A percentile compares a stretch with the other conserved stretches of the same genome.
These are phyloP conservation scores for Lithobates sylvaticus DNA, from an alignment of 2,797 vertebrate genomes.

Conservation along the genomic window DNA sequence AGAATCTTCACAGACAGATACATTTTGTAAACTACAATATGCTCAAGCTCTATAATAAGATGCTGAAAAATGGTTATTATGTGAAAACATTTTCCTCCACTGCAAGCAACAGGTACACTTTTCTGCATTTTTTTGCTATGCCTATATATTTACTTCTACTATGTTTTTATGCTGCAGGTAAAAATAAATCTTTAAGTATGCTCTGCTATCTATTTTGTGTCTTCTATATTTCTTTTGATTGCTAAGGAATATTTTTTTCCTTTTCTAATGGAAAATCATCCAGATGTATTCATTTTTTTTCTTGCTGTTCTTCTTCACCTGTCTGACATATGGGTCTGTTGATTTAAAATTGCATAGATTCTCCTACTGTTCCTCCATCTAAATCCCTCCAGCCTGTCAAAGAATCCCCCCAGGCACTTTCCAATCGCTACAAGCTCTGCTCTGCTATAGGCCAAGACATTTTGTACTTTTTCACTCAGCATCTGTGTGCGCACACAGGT, in stretches of 20 bases:
- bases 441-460: constrained; percentile 21
- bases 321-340: constrained; percentile 34
- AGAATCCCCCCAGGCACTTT: constrained; percentile 53
- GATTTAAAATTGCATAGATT: constrained; percentile 45
- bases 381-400: constrained; percentile 56
- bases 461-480: constrained; percentile 11
- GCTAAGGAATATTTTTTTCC: background rate
- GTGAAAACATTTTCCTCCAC: too few species aligned
- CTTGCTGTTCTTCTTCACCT: constrained; percentile 32
- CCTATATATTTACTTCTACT: too few species aligned
- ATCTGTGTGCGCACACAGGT: constrained; percentile 8
- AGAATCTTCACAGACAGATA: too few species aligned
- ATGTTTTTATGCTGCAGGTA: too few species aligned
- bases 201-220: background rate
- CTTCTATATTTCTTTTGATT: background rate
- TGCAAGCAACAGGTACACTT: too few species aligned
- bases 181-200: too few species aligned
- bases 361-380: constrained; percentile 45
- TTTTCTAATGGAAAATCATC: constrained; percentile 28
- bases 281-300: constrained; percentile 34
- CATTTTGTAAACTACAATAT: too few species aligned
- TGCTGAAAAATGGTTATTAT: too few species aligned
- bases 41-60: too few species aligned
- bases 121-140: too few species aligned
- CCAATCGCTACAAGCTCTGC: constrained; percentile 26